A percentile compares a stretch with the other conserved stretches of the same genome.
These are phyloP conservation scores for Phrynosoma blainvillii DNA, from an alignment of 2,113 vertebrate species.

Conservation along the genomic window DNA sequence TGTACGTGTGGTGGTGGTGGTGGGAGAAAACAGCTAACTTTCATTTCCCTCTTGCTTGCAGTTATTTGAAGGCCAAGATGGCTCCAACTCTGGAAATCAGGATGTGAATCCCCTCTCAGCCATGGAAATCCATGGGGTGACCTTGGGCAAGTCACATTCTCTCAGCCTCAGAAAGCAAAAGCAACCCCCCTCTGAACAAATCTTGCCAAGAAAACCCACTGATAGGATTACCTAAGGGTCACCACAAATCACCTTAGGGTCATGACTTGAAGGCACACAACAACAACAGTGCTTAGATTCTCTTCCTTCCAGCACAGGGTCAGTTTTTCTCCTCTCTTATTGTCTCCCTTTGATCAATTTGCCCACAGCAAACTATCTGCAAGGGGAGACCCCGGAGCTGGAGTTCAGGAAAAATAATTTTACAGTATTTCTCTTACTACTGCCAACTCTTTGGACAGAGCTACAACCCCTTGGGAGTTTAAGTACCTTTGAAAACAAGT, in stretches of 20 bases:
- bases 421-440: not conserved
- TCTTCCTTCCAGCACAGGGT: not conserved
- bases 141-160: no score
- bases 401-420: not conserved
- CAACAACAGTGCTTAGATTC: no score
- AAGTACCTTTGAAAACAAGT: not conserved
- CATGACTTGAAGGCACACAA: no score
- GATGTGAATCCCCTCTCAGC: no score
- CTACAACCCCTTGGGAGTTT: not conserved
- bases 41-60: not conserved
- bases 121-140: no score
- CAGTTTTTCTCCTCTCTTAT: not conserved
- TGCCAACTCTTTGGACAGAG: not conserved
- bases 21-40: not conserved
- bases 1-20: not conserved
- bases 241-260: no score
- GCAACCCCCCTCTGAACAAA: no score
- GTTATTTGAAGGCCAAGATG: not conserved
- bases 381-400: not conserved
- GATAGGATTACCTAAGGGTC: no score
- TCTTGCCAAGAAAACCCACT: no score
- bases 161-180: no score
- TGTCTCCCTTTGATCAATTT: not conserved
- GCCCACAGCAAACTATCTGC: no score
- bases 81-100: no score